Percentiles rank a stretch among this genome's conserved stretches.
phyloP scores from a whole-genome alignment of 2,113 vertebrate genomes.

The Otolemur garnettii region DNA sequence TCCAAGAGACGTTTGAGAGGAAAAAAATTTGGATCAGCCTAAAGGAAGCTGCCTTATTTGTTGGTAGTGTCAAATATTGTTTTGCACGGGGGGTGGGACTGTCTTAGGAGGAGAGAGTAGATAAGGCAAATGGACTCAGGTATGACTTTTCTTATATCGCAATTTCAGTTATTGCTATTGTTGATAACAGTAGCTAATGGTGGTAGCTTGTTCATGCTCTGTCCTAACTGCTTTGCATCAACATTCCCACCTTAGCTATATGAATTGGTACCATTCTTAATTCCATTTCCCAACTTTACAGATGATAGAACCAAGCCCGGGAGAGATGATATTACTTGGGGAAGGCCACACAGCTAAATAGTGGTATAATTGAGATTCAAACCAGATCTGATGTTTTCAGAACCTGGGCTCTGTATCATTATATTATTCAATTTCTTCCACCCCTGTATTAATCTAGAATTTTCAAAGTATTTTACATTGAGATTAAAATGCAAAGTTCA shows the following conservation, averaged over 20 bases:
- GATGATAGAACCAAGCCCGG: not conserved
- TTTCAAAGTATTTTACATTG: slow-evolving; percentile 51
- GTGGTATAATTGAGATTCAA: not conserved
- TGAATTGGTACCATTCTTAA: not conserved
- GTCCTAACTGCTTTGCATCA: not conserved
- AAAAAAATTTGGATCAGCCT: not conserved
- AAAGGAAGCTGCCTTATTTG: slow-evolving; percentile 25
- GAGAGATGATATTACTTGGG: not conserved
- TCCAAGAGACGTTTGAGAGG: slow-evolving; percentile 34
- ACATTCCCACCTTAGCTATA: not conserved
- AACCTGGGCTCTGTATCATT: not conserved
- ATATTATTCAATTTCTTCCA: not conserved
- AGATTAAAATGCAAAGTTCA: slow-evolving; percentile 36
- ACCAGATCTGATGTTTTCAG: not conserved
- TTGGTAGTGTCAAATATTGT: not conserved
- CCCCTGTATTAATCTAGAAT: not conserved
- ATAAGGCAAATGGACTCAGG: not conserved
- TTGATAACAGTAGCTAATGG: not conserved
- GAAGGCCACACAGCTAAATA: not conserved
- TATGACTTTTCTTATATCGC: not conserved
- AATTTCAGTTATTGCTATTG: not conserved
- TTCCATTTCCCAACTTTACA: not conserved
- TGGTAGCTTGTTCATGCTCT: not conserved
- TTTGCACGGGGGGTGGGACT: not conserved
- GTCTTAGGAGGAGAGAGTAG: not conserved